Conservation (phyloP, 2,888 invertebrate species). For the Gasteruption jaculator region DNA sequence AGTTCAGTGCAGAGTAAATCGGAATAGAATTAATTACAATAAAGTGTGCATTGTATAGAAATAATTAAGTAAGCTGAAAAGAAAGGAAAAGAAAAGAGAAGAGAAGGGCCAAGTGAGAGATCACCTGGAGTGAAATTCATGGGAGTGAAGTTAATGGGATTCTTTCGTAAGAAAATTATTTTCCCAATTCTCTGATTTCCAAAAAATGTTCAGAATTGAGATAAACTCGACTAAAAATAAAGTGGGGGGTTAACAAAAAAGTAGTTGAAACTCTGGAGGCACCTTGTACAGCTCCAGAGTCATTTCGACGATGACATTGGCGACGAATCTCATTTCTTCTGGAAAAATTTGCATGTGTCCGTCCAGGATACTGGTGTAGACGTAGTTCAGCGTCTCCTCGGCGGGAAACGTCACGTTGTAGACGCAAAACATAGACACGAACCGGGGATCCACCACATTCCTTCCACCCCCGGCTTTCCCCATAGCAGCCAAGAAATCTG, state of each 20-base stretch:
- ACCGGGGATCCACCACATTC: constrained; percentile 86
- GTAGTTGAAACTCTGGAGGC: constrained; percentile 15
- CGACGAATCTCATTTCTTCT: constrained; percentile 62
- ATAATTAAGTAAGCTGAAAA: too few relatives aligned
- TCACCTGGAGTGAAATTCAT: too few relatives aligned
- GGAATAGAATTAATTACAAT: too few relatives aligned
- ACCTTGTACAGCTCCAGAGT: constrained; percentile 82
- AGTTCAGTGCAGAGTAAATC: too few relatives aligned
- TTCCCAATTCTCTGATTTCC: too few relatives aligned
- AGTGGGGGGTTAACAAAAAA: constrained; percentile 5
- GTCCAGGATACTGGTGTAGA: constrained; percentile 75
- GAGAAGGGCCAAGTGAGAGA: too few relatives aligned
- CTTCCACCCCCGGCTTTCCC: constrained; percentile 85
- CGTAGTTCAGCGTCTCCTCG: constrained; percentile 71
- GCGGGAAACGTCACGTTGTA: constrained; percentile 84
- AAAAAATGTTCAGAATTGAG: constrained; percentile 5
- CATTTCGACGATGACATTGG: constrained; percentile 67
- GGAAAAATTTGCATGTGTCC: constrained; percentile 74
- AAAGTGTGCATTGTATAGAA: too few relatives aligned
- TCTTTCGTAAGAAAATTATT: too few relatives aligned
- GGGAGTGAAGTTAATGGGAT: too few relatives aligned
- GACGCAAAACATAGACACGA: constrained; percentile 84
- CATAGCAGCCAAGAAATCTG: constrained; percentile 77
- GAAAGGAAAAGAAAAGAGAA: too few relatives aligned
- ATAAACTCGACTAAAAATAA: constrained; percentile 5